A percentile compares a stretch with the other conserved stretches of the same genome.
Evolutionary conservation across 2,113 vertebrate species (phyloP).

Genomic region (Etia nguti): DNA sequence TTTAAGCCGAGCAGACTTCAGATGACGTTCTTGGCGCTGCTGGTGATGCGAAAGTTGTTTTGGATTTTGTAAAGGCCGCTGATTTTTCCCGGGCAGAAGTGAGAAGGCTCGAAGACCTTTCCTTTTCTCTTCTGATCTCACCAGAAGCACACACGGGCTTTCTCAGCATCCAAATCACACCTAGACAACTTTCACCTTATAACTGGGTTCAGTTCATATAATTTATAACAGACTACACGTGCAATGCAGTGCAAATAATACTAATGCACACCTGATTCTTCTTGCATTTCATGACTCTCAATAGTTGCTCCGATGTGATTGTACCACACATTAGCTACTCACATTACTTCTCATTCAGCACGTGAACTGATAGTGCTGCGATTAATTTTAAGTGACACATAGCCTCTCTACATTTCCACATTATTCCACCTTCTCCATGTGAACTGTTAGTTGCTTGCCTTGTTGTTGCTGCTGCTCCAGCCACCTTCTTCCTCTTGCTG

Average conservation of each 20-base stretch:
- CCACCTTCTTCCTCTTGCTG: conserved; percentile 81
- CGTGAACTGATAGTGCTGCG: conserved; percentile 18
- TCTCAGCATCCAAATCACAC: background rate
- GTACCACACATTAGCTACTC: conserved; percentile 10
- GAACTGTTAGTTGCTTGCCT: conserved; percentile 77
- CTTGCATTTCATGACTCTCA: conserved; percentile 5
- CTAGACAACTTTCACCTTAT: background rate
- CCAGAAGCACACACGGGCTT: background rate
- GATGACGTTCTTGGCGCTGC: background rate
- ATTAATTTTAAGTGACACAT: conserved; percentile 45
- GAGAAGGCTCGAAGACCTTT: background rate
- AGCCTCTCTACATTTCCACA: conserved; percentile 50
- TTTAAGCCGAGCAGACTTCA: background rate
- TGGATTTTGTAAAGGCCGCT: background rate
- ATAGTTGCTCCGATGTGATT: conserved; percentile 10
- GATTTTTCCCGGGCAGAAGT: conserved; percentile 8
- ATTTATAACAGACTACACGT: conserved; percentile 5
- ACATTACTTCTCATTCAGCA: background rate
- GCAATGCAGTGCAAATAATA: conserved; percentile 33
- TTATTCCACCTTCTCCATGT: conserved; percentile 68
- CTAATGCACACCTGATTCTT: conserved; percentile 12
- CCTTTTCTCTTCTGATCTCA: conserved; percentile 15
- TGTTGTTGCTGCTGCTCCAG: conserved; percentile 79
- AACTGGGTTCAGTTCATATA: conserved; percentile 3
- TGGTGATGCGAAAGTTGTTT: background rate